These are phyloP conservation scores for Artibeus lituratus DNA, from an alignment of 2,797 vertebrate genomes.

Conservation along the genomic window DNA sequence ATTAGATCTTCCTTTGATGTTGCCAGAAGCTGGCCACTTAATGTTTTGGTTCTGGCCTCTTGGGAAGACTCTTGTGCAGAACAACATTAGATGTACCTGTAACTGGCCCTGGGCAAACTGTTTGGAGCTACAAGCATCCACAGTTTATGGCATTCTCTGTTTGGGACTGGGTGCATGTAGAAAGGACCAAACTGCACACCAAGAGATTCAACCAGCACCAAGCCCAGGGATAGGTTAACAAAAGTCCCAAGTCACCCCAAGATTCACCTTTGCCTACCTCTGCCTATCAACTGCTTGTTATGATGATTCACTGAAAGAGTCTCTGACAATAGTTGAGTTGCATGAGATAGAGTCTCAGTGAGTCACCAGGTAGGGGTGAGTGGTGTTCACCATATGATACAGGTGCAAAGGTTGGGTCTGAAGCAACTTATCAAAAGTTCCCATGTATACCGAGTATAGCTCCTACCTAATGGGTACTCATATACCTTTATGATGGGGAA, in stretches of 20 bases:
- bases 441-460: not conserved
- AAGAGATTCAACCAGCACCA: not conserved
- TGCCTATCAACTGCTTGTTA: too few species aligned
- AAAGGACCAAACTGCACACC: not conserved
- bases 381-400: too few species aligned
- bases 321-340: too few species aligned
- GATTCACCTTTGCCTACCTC: too few species aligned
- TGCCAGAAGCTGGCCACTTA: not conserved
- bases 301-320: too few species aligned
- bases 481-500: not conserved
- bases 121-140: not conserved
- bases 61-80: not conserved
- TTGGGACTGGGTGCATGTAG: not conserved
- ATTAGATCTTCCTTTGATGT: not conserved
- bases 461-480: not conserved
- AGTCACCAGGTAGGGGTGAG: too few species aligned
- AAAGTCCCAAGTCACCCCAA: too few species aligned
- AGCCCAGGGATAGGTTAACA: not conserved
- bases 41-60: not conserved
- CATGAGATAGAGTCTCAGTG: too few species aligned
- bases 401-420: not conserved
- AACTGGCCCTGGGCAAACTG: not conserved
- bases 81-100: not conserved
- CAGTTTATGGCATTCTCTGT: not conserved
- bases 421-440: not conserved